Base-by-base conservation (phyloP, 1,140 invertebrate genomes). In the Solen grandis region DNA sequence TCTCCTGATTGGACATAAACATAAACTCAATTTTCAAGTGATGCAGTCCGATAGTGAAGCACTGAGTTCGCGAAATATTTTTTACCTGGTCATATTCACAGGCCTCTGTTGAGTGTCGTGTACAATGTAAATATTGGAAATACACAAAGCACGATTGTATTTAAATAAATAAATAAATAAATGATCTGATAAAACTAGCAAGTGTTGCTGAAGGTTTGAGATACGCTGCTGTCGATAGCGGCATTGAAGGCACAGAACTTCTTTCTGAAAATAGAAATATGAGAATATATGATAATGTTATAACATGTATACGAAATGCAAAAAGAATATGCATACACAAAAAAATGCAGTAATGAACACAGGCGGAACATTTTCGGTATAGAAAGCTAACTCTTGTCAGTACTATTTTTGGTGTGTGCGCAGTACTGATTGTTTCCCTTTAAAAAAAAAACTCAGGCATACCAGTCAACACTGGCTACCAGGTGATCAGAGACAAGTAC, bases 181-280 rank as follows among this genome's bases (percentile, higher is more conserved):
- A n/a, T n/a, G n/a, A n/a, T n/a, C 41, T 46, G 41, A 10, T 46
- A 10, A 10, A 46, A 19, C 41, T 66, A 78, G 66, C 75, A 78
- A n/a, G 63, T 31, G 13, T 41, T 16, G 27, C 29, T 31, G 10
- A 69, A 36, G 0, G 36, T 57, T 46, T 55, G 68, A 38, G 75
- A 50, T 0, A 69, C 63, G 10, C 54, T 16, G 27, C 25, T 69
- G 0, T 66, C 36, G 22, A 78, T 66, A 46, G 14, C 46, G 1
- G 46, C 55, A 46, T 54, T 78, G 38, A 69, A 78, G 4, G 63
- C 75, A 69, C 75, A 78, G 19, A 78, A 68, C 38, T 27, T 33
- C 55, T 68, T 78, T 54, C 75, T 78, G 75, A 60, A 78, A 78
- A 54, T 27, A 22, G 50, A 46, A 66, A 13, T 33, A 22, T 57